Evolutionary conservation across 2,888 invertebrate species (phyloP).

Genomic region (Girardia tigrina): DNA sequence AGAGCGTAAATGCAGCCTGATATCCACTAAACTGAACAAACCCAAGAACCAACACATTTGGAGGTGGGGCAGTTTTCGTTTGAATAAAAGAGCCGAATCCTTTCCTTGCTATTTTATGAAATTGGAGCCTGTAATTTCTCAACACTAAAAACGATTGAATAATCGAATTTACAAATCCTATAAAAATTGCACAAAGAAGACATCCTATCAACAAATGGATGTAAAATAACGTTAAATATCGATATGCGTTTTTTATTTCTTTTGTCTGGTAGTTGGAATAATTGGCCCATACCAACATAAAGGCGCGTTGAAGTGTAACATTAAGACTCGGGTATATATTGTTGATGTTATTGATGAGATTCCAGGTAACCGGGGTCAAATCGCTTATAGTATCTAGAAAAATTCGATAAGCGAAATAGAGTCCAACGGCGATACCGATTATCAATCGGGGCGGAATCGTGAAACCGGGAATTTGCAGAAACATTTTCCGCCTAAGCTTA

Average conservation of each 20-base stretch:
- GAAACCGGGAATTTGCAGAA: background rate
- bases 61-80: background rate
- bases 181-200: background rate
- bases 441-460: background rate
- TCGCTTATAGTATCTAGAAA: background rate
- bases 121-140: slow-evolving; percentile 1
- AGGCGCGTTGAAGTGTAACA: background rate
- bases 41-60: background rate
- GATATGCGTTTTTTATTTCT: background rate
- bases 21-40: background rate
- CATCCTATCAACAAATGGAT: background rate
- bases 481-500: background rate
- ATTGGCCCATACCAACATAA: background rate
- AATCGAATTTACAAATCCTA: background rate
- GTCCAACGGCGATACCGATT: background rate
- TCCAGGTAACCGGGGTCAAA: background rate
- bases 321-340: background rate
- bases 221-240: background rate
- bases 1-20: background rate
- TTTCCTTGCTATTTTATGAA: background rate
- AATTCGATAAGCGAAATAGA: background rate
- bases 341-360: background rate
- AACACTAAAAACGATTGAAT: background rate
- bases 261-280: background rate
- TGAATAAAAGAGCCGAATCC: background rate